Conservation (phyloP, 2,797 vertebrate genomes). For the Lemur catta region DNA sequence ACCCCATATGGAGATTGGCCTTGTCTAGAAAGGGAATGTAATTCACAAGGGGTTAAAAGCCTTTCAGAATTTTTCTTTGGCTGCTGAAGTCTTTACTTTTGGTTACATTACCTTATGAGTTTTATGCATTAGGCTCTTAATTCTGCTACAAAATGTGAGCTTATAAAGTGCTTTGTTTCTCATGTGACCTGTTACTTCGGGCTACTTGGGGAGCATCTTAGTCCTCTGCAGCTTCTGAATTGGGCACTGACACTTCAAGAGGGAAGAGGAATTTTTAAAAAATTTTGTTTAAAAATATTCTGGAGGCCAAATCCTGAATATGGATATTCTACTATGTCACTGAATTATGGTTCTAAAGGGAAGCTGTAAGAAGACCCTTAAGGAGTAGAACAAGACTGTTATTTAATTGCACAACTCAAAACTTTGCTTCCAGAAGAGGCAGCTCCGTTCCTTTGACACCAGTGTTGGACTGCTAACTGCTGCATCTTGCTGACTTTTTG, state of each 20-base stretch:
- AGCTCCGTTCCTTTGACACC: background rate
- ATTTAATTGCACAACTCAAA: background rate
- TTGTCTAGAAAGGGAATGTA: background rate
- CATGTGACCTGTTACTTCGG: background rate
- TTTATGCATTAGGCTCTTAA: background rate
- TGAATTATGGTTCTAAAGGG: background rate
- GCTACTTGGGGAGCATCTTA: background rate
- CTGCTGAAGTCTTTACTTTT: background rate
- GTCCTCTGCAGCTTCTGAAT: background rate
- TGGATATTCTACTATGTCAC: background rate
- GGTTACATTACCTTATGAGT: background rate
- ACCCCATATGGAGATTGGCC: background rate
- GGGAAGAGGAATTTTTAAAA: background rate
- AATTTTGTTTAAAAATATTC: background rate
- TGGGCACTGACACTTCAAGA: background rate
- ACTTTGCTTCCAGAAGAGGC: background rate
- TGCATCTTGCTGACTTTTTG: background rate
- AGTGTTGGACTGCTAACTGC: background rate
- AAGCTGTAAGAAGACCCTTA: background rate
- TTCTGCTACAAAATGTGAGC: conserved; percentile 42
- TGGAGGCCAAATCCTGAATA: conserved; percentile 4
- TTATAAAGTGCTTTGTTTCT: background rate
- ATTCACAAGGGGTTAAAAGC: background rate
- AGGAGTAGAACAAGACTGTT: background rate
- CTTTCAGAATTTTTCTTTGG: conserved; percentile 13